Base-by-base conservation (phyloP, 2,797 vertebrate genomes). In the Myotis vivesi region DNA sequence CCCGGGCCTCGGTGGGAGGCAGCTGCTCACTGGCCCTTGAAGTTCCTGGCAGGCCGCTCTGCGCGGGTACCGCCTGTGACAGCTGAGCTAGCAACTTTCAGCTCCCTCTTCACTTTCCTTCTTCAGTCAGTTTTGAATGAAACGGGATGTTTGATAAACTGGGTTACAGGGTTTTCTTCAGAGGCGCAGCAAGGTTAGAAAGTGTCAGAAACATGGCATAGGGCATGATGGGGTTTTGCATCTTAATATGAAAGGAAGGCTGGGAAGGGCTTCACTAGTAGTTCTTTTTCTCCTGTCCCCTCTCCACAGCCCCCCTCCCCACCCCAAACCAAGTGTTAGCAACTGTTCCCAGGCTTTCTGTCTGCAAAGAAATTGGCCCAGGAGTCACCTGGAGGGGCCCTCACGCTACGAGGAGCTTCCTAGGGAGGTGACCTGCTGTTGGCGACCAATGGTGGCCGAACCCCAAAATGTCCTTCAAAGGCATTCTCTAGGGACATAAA, bases 221-320 rank as follows among this genome's bases (percentile, higher is more conserved):
- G 66, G 41, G 38, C 44, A 59, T 59, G 51, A 62, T 2, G 49
- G 46, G 30, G 23, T 22, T 92, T 82, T 53, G 6, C 6, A 38
- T 41, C 73, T 94, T 55, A 33, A 53, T 36, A 33, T n/a, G 77
- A 79, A 94, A 94, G 69, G 13, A 72, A 85, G 7, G 25, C 5
- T 33, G 8, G 3, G 20, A 44, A 77, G 17, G 20, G 9, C 30
- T 49, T 69, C 9, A 12, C 33, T 11, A 30, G 59, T 25, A 7
- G 75, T 20, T 82, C 12, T 16, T 30, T 72, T 7, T 23, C 66
- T 77, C 6, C 2, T 38, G 2, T 25, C 8, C 10, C 5, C 10
- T 1, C 36, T 8, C 11, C 62, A 5, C 38, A 5, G 36, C 57
- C 57, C 2, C 23, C 23, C 8, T 2, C 41, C 41, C 41, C 41